Evolutionary conservation across 2,888 invertebrate species (phyloP).

Genomic region (Pterobdella sp.): DNA sequence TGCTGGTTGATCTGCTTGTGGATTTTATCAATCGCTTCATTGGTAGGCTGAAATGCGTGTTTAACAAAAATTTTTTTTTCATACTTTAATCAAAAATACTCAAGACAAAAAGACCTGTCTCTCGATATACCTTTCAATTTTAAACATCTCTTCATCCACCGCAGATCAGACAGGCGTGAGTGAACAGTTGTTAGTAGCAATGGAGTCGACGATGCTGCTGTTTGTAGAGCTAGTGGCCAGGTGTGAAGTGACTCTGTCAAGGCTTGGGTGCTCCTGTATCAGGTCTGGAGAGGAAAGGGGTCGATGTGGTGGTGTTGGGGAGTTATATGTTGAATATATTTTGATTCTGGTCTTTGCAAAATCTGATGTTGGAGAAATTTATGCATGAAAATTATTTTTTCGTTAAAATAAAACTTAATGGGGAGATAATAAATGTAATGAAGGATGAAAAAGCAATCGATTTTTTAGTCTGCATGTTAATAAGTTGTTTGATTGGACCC

Average conservation of each 20-base stretch:
- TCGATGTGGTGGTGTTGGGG: too few relatives aligned
- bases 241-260: conserved; percentile 77
- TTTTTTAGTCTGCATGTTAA: too few relatives aligned
- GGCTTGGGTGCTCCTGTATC: conserved; percentile 84
- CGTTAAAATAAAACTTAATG: too few relatives aligned
- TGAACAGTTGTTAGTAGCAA: background rate
- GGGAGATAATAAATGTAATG: too few relatives aligned
- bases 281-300: conserved; percentile 53
- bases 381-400: too few relatives aligned
- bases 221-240: conserved; percentile 83
- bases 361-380: too few relatives aligned
- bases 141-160: background rate
- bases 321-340: too few relatives aligned
- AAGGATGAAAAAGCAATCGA: too few relatives aligned
- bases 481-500: too few relatives aligned
- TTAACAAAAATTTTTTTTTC: too few relatives aligned
- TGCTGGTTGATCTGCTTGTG: conserved; percentile 81
- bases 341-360: too few relatives aligned
- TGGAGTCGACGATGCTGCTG: conserved; percentile 59
- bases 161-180: background rate
- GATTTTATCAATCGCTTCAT: conserved; percentile 71
- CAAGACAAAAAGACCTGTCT: background rate
- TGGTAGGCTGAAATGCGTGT: conserved; percentile 53
- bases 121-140: background rate
- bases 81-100: too few relatives aligned